Evolutionary conservation across 2,113 vertebrate species (phyloP).

Genomic region (Mormoops blainvillei): DNA sequence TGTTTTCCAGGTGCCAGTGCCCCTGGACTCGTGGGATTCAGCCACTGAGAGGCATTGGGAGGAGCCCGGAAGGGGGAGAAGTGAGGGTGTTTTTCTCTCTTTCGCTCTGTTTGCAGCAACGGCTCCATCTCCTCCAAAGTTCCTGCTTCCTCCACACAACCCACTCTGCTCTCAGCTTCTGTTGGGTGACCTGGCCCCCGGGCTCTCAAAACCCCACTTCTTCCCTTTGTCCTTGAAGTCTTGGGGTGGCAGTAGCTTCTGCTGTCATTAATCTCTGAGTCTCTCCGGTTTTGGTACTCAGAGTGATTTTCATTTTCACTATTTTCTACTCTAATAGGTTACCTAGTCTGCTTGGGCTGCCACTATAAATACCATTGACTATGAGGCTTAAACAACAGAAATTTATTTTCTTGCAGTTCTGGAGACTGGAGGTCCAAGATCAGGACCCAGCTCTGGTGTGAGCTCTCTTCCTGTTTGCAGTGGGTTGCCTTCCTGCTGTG

Average conservation of each 20-base stretch:
- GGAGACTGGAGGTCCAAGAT: neutral
- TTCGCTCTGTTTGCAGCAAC: neutral
- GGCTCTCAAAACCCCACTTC: accelerated
- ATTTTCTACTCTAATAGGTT: neutral
- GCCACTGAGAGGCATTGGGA: neutral
- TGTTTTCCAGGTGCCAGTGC: neutral
- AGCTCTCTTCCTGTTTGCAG: neutral
- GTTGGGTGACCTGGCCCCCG: neutral
- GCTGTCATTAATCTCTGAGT: neutral
- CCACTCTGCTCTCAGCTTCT: neutral
- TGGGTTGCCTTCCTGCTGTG: neutral
- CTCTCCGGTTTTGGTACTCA: neutral
- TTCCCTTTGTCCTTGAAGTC: neutral
- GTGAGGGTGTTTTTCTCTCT: neutral
- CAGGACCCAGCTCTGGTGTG: neutral
- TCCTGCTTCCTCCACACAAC: neutral
- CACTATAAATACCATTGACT: neutral
- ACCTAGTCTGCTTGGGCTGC: neutral
- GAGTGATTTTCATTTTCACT: neutral
- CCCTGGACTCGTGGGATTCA: neutral
- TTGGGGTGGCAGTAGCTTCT: neutral
- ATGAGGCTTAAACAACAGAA: neutral
- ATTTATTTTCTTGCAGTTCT: neutral
- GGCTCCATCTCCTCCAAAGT: neutral
- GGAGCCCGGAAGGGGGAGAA: neutral